Evolutionary conservation across 2,888 invertebrate species (phyloP).

Genomic region (Hemistola chrysoprasaria): DNA sequence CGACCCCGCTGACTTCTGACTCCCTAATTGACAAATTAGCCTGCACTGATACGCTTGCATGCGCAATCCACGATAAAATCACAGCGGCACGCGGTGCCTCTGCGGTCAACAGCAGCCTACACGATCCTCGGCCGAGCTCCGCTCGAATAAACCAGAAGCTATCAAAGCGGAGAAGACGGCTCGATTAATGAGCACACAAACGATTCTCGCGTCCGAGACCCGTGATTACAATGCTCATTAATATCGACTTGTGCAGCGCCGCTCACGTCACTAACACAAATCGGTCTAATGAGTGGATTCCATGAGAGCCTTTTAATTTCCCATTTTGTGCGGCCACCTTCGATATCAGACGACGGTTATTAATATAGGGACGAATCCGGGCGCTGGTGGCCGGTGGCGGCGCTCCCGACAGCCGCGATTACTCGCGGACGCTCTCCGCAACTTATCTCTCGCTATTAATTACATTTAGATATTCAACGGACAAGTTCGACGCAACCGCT

Average conservation of each 20-base stretch:
- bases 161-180: constrained; percentile 42
- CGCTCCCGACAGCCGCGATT: constrained; percentile 69
- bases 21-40: constrained; percentile 62
- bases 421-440: constrained; percentile 59
- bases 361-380: constrained; percentile 65
- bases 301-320: constrained; percentile 81
- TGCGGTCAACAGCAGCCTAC: constrained; percentile 36
- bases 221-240: constrained; percentile 68
- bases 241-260: constrained; percentile 72
- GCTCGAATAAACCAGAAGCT: constrained; percentile 45
- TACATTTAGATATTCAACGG: constrained; percentile 74
- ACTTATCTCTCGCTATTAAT: constrained; percentile 79
- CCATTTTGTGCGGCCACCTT: constrained; percentile 73
- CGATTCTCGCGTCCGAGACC: constrained; percentile 59
- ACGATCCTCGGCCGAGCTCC: constrained; percentile 32
- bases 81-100: constrained; percentile 36
- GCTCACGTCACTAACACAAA: constrained; percentile 65
- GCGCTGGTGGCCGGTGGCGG: constrained; percentile 64
- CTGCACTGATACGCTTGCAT: constrained; percentile 63
- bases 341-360: constrained; percentile 75
- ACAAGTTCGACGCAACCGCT: constrained; percentile 81
- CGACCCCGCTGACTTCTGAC: constrained; percentile 59
- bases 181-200: constrained; percentile 61
- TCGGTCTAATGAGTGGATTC: constrained; percentile 75
- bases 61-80: constrained; percentile 51